Evolutionary conservation across 2,888 invertebrate species (phyloP).

Genomic region (Pristionchus entomophagus): DNA sequence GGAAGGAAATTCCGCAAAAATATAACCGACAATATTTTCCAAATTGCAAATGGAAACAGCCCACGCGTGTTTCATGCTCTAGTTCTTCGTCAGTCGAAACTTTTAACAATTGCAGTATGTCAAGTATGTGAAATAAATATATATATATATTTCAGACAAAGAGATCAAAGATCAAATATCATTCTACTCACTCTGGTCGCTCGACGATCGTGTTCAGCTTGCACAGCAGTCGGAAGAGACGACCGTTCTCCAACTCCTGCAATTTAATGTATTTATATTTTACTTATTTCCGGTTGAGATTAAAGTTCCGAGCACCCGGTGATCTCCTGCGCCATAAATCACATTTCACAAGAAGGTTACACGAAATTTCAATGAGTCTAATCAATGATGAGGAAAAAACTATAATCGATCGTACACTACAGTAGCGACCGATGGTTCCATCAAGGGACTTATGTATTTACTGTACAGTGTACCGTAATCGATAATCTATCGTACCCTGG

Average conservation of each 20-base stretch:
- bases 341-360: neutral
- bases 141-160: too few species aligned
- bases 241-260: slow-evolving; percentile 92
- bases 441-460: too few species aligned
- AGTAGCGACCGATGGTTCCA: too few species aligned
- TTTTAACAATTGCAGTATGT: too few species aligned
- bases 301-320: neutral
- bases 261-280: neutral
- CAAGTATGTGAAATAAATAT: too few species aligned
- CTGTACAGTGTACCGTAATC: too few species aligned
- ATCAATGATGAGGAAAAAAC: neutral
- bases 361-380: too few species aligned
- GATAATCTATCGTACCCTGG: slow-evolving; percentile 79
- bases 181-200: slow-evolving; percentile 91
- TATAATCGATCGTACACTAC: slow-evolving; percentile 18
- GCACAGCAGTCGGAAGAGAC: slow-evolving; percentile 90
- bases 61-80: too few species aligned
- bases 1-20: too few species aligned
- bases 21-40: too few species aligned
- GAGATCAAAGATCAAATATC: slow-evolving; percentile 2
- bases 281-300: neutral
- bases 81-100: too few species aligned
- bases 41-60: too few species aligned
- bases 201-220: slow-evolving; percentile 96
- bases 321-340: neutral